Evolutionary conservation across 2,888 invertebrate species (phyloP).

Genomic region (Drosophila tanythrix): DNA sequence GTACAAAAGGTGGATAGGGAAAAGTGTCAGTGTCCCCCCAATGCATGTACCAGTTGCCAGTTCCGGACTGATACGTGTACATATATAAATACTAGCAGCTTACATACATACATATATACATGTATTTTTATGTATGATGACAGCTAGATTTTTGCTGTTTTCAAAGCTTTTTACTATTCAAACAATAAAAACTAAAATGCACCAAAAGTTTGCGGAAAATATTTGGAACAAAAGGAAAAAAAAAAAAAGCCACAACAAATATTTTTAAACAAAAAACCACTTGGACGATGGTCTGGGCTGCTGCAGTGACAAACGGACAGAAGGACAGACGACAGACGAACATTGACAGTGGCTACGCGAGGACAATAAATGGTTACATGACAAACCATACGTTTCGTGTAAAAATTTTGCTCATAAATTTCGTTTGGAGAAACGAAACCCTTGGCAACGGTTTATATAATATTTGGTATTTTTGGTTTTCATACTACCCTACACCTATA

Average conservation of each 20-base stretch:
- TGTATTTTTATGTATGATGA: slow-evolving; percentile 61
- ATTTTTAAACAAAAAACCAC: slow-evolving; percentile 63
- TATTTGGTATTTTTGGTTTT: background rate
- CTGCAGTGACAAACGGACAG: slow-evolving; percentile 11
- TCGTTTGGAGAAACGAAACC: slow-evolving; percentile 47
- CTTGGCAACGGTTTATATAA: slow-evolving; percentile 44
- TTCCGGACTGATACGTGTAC: background rate
- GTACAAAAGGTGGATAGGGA: slow-evolving; percentile 21
- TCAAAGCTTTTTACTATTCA: slow-evolving; percentile 51
- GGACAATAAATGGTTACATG: slow-evolving; percentile 74
- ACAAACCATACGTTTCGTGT: slow-evolving; percentile 77
- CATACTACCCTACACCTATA: background rate
- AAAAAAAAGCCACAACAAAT: background rate
- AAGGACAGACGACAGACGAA: slow-evolving; percentile 4
- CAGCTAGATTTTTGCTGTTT: slow-evolving; percentile 66
- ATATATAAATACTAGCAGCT: slow-evolving; percentile 2
- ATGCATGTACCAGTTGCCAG: slow-evolving; percentile 6
- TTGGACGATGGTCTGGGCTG: slow-evolving; percentile 10
- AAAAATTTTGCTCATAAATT: slow-evolving; percentile 74
- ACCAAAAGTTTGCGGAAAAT: slow-evolving; percentile 57
- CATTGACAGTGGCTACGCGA: slow-evolving; percentile 47
- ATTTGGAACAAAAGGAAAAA: slow-evolving; percentile 35
- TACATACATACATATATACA: slow-evolving; percentile 15
- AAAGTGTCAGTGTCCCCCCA: background rate
- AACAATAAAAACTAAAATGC: slow-evolving; percentile 40